phyloP scores from a whole-genome alignment of 2,797 vertebrate genomes.

The Hafferia zeledoni region DNA sequence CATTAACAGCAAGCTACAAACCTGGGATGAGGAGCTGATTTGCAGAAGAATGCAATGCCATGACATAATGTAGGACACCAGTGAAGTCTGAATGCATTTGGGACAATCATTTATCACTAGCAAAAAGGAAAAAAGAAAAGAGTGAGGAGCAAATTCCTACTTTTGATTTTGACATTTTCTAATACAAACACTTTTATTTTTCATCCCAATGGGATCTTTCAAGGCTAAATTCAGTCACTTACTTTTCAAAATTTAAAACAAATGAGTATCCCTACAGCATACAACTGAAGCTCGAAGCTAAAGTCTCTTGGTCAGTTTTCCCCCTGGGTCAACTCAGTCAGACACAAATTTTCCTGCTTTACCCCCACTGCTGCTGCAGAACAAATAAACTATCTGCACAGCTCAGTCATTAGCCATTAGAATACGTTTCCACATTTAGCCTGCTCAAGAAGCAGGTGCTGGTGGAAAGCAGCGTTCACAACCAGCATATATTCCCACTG shows the following conservation, averaged over 20 bases:
- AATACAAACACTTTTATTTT: neutral
- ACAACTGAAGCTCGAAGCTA: neutral
- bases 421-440: neutral
- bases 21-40: neutral
- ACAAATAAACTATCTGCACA: conserved; percentile 9
- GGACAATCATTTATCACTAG: neutral
- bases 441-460: neutral
- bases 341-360: neutral
- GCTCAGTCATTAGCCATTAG: neutral
- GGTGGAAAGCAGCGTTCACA: neutral
- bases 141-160: neutral
- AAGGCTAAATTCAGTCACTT: neutral
- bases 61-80: neutral
- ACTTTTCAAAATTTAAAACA: conserved; percentile 1
- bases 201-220: neutral
- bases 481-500: neutral
- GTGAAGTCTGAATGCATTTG: neutral
- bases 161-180: neutral
- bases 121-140: neutral
- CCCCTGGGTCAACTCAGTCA: neutral
- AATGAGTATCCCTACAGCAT: neutral
- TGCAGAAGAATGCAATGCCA: neutral
- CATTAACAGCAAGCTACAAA: neutral
- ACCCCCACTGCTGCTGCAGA: neutral
- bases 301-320: neutral